A percentile compares a stretch with the other conserved stretches of the same genome.
Conservation (phyloP, 2,113 vertebrate species). For the cattle (Bos taurus) region ARS-UCD2.0 NC_037347.1:52165501-52166000, state of each 20-base stretch:
- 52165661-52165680: background rate
- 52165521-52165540: background rate
- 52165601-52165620: background rate
- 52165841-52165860: background rate
- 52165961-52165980: background rate
- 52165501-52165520: background rate
- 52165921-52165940: background rate
- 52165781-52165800: background rate
- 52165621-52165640: background rate
- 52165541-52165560: background rate
- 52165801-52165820: background rate
- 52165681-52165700: too few species aligned
- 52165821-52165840: background rate
- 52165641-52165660: background rate
- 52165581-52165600: background rate
- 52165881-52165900: fast-evolving
- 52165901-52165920: background rate
- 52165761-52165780: background rate
- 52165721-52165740: background rate
- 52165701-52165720: background rate
- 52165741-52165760: background rate
- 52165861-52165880: background rate
- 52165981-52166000: background rate
- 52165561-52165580: background rate
- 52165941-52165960: background rate